Evolutionary conservation across 2,113 vertebrate species (phyloP), one percentile per base, ranked within the genome.

Genomic region (Perca fluviatilis): DNA sequence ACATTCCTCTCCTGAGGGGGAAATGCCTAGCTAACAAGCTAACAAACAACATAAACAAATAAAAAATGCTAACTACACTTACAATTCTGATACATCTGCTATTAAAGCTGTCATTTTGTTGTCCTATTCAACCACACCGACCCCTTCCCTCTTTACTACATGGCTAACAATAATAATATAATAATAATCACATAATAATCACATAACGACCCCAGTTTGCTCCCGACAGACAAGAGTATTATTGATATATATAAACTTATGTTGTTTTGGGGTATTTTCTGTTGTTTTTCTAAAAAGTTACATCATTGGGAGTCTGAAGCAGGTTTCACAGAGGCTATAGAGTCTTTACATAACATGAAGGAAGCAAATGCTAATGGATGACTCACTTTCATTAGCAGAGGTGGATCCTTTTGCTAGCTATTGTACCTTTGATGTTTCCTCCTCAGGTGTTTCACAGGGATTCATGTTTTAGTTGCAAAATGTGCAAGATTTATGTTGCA

Each of bases 361-460:
- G 64, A 76, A 51, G 72, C 46, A 46, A 40, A 88, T 83, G 46
- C 76, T 79, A 80, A 82, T 88, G 69, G 67, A 80, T 87, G 78
- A 81, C 79, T 89, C 83, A 82, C 85, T 83, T 91, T 84, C 64
- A 83, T 86, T 83, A 86, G 54, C 58, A 54, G 60, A 51, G 83
- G 67, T 60, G 60, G 67, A 85, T 80, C 80, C 74, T 89, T 81
- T 51, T 53, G 69, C 40, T 40, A 81, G 85, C 61, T 75, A 6
- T 78, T 36, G 40, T 53, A 71, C 64, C 88, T 91, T 92, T 92
- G 92, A 90, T 90, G 86, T 90, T 93, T 79, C 71, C 66, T 90
- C 81, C 75, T 79, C 46, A 77, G 79, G 88, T 90, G 87, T 82
- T 80, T 85, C 80, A 53, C 54, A 46, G 62, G 77, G 68, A 88